Evolutionary conservation across 2,113 vertebrate genomes (phyloP).

Genomic region (Oreochromis niloticus): DNA sequence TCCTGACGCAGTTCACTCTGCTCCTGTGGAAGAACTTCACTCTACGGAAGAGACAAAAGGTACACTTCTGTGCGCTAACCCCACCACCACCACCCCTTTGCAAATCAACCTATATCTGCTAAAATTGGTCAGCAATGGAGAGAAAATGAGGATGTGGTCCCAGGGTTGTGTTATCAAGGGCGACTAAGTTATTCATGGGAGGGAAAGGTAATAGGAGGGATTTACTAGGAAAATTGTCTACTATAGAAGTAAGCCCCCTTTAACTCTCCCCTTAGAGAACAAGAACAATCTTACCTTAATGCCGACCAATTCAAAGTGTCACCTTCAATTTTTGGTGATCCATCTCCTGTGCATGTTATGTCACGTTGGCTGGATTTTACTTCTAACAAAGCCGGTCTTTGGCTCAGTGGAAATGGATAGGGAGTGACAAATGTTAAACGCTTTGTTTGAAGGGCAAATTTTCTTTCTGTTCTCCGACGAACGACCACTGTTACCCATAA

Average conservation of each 20-base stretch:
- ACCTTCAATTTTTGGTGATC: constrained; percentile 63
- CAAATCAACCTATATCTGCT: constrained; percentile 29
- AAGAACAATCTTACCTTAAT: constrained; percentile 62
- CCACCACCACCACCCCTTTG: neutral
- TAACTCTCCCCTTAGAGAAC: constrained; percentile 44
- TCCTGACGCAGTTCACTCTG: constrained; percentile 73
- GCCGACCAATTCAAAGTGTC: constrained; percentile 61
- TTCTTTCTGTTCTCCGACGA: neutral
- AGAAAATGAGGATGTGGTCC: constrained; percentile 26
- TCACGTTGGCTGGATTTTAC: constrained; percentile 43
- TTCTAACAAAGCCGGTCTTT: constrained; percentile 24
- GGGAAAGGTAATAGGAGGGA: constrained; percentile 42
- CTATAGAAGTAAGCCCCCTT: constrained; percentile 54
- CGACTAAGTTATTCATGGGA: constrained; percentile 51
- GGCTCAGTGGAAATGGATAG: neutral
- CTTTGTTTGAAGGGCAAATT: constrained; percentile 42
- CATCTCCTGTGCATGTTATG: constrained; percentile 44
- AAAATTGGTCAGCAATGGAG: constrained; percentile 30
- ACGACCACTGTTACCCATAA: neutral
- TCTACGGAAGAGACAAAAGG: constrained; percentile 78
- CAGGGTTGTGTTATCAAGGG: constrained; percentile 43
- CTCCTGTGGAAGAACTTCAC: constrained; percentile 81
- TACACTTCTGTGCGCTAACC: constrained; percentile 43
- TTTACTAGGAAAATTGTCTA: constrained; percentile 51
- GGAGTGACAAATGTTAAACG: constrained; percentile 27